Evolutionary conservation across 2,113 vertebrate species (phyloP), one percentile per base, ranked within the genome.

Genomic region (Mus spicilegus): DNA sequence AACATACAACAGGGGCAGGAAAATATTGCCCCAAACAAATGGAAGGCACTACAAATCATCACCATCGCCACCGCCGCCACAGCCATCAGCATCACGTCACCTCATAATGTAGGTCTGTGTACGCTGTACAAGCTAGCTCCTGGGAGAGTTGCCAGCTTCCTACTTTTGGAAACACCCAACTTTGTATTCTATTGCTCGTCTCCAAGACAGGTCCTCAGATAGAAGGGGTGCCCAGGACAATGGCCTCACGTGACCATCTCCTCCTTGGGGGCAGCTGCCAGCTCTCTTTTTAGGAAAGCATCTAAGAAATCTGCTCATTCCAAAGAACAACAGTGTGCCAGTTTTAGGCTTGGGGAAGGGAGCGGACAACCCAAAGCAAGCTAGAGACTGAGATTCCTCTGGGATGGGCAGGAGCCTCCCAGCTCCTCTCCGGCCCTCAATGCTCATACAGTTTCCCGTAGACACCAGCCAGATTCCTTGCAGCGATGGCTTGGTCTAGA

Each of bases 401-500:
- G 63, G 70, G 87, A 36, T 14, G 0, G 95, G 96, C 7, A 51
- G 73, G 33, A 24, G 78, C 54, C 46, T 49, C 56, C 28, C 13
- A 13, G 70, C 10, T 81, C 86, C 39, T 78, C 26, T 6, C 1
- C 6, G 69, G 70, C 26, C 49, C 76, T 77, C 77, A n/a, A 3
- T 65, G 36, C 93, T 96, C 96, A 98, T 98, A 98, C 96, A 51
- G 86, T 86, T 97, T 97, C 95, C 95, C 96, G 97, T 95, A 97
- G 92, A 98, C 97, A 98, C 96, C 95, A 97, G 98, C 97, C 98
- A 98, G 98, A 98, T 94, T 98, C 98, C 98, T 97, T 94, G 96
- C 97, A 98, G 98, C 96, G 87, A 97, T 92, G 75, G 93, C 97
- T 96, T 95, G 98, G 98, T 98, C 98, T 98, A 99, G 98, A 98